Evolutionary conservation across 2,888 invertebrate genomes (phyloP), one percentile per base, ranked within the genome.

Genomic region (Phaedon cochleariae): DNA sequence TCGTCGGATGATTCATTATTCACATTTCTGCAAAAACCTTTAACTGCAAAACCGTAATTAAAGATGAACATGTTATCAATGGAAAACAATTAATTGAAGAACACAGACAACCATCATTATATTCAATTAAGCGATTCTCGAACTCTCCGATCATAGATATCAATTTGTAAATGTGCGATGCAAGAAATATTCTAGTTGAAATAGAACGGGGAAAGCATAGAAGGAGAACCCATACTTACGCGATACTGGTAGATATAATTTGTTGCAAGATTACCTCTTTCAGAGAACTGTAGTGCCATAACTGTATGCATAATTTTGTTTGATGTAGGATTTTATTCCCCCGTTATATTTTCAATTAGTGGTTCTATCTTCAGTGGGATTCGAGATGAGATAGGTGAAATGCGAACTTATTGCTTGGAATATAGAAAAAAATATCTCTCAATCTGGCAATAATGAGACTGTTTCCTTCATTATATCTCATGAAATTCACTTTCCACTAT

Each of bases 241-340:
- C 41, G 55, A 22, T 10, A 21, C 34, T 55, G 55, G 37, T 48
- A 57, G 46, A 62, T 61, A 65, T 65, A 65, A 68, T 64, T 31
- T 53, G 46, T 65, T 45, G 48, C 46, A 53, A 51, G 63, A 64
- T 68, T 68, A 63, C 58, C 52, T 61, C 51, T 53, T 63, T 54
- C 58, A 62, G 17, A 52, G 54, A 60, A 48, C 62, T 58, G 63
- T 59, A 68, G 60, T 68, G 61, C 49, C 52, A 54, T 65, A 68
- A 68, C 68, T 64, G 65, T 68, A 61, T 59, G 58, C 34, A 46
- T 62, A 64, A 65, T 68, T 55, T 54, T 58, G 57, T 34, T 63
- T 51, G 61, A 65, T 62, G 26, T 51, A 49, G 48, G 59, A 65
- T 61, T 62, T 58, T 41, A 54, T 59, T 51, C 17, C 34, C 17